Conservation (phyloP, 2,797 vertebrate genomes). For the Scolopax bukidnonensis region DNA sequence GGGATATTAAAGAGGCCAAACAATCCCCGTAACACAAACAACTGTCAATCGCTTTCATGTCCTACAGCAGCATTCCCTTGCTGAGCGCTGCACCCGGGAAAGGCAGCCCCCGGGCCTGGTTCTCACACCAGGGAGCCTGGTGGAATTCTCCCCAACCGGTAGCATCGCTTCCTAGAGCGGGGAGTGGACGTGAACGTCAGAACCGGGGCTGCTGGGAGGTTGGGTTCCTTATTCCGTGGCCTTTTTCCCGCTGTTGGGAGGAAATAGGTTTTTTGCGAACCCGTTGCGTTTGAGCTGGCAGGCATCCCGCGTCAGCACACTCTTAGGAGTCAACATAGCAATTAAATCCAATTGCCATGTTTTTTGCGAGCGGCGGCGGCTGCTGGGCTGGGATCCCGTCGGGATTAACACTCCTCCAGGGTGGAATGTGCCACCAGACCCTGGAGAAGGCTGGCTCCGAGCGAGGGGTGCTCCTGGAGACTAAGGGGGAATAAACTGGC, state of each 20-base stretch:
- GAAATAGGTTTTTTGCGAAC: slow-evolving; percentile 35
- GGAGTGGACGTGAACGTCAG: background rate
- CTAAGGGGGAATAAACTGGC: background rate
- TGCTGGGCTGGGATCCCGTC: background rate
- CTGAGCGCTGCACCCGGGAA: slow-evolving; percentile 37
- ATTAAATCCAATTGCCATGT: slow-evolving; percentile 64
- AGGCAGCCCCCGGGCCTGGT: slow-evolving; percentile 46
- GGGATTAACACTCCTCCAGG: background rate
- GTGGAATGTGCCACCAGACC: background rate
- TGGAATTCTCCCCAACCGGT: background rate
- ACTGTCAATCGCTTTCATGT: slow-evolving; percentile 44
- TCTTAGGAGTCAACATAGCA: slow-evolving; percentile 64
- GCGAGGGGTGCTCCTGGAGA: background rate
- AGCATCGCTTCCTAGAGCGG: slow-evolving; percentile 6
- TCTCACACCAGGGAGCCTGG: slow-evolving; percentile 35
- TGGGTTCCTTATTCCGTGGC: slow-evolving; percentile 19
- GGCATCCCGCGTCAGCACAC: slow-evolving; percentile 53
- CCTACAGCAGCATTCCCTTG: background rate
- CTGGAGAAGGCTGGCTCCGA: background rate
- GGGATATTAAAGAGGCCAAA: slow-evolving; percentile 43
- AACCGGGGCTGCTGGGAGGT: background rate
- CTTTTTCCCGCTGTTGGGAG: slow-evolving; percentile 38
- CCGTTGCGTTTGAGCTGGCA: slow-evolving; percentile 62
- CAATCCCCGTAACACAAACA: background rate
- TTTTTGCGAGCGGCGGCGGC: slow-evolving; percentile 47